Conservation (phyloP, 2,888 invertebrate species). For the Torymus texanus region DNA sequence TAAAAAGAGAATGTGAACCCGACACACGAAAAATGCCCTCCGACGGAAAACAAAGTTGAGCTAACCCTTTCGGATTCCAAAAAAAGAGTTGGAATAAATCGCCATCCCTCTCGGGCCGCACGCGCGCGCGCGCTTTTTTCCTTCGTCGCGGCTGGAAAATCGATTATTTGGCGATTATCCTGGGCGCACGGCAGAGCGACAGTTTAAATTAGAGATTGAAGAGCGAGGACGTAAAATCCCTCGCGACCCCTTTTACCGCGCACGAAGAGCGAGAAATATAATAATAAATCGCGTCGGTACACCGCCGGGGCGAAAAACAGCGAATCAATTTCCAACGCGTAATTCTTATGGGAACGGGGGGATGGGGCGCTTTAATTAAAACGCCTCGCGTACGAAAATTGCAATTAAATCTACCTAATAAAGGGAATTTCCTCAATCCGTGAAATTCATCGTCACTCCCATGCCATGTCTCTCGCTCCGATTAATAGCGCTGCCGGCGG, state of each 20-base stretch:
- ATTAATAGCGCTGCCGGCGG: slow-evolving; percentile 23
- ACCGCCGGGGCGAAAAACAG: slow-evolving; percentile 9
- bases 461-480: neutral
- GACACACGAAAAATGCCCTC: neutral
- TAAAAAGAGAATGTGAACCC: no score
- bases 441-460: slow-evolving; percentile 7
- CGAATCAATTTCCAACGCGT: slow-evolving; percentile 32
- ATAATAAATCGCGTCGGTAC: slow-evolving; percentile 21
- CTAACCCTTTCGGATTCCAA: no score
- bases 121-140: neutral
- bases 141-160: slow-evolving; percentile 1
- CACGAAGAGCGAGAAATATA: neutral
- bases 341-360: neutral
- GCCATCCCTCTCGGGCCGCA: neutral
- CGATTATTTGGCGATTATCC: slow-evolving; percentile 50
- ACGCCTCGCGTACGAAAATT: neutral
- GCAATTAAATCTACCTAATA: slow-evolving; percentile 40
- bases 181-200: neutral
- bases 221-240: slow-evolving; percentile 3
- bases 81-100: slow-evolving; percentile 25
- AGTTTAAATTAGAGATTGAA: slow-evolving; percentile 46
- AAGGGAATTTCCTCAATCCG: slow-evolving; percentile 29
- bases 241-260: no score
- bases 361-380: slow-evolving; percentile 35
- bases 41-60: neutral